Base-by-base conservation (phyloP, 2,797 vertebrate genomes). In the Lithobates pipiens region DNA sequence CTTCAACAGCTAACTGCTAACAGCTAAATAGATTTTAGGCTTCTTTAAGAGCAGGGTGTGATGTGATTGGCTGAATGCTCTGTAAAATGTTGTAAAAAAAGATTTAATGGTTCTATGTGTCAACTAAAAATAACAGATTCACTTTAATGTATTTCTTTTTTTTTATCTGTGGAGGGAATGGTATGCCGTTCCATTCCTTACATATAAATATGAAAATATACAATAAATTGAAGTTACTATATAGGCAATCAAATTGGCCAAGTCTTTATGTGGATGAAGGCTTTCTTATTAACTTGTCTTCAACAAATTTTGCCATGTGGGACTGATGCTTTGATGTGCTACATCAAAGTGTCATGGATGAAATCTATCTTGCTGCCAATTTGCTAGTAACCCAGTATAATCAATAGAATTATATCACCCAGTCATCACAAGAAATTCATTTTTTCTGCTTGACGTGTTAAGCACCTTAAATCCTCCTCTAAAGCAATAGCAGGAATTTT, bases 241-340 rank as follows among this genome's bases (percentile, higher is more conserved):
- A 63, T 27, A n/a, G 61, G 76, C 25, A 85, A 46, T 85, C 36
- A 85, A 78, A 79, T 42, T 74, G 69, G 32, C 25, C 25, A 29
- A 78, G 34, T 72, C 32, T 68, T 46, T 70, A 69, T 34, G 57
- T 50, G 77, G 76, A 36, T 25, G 25, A 68, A 39, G 36, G 65
- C 18, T 85, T 73, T 68, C 39, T n/a, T 32, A 74, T 80, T 80
- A 74, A 78, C 69, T 25, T 74, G 70, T 74, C 57, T 80, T 29
- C 57, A 68, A 65, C 18, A 80, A 74, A 80, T 63, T 71, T 32
- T 78, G 50, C 21, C 72, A 80, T 67, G 70, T 65, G 69, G 71
- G 61, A 80, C 61, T 36, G 65, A 29, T 68, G 25, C 84, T 85
- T 85, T 85, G 84, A 85, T 80, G 77, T 86, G 25, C 34, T 82